These are phyloP conservation scores for Dysdera silvatica DNA, from an alignment of 1,140 invertebrate genomes.

Conservation along the genomic window DNA sequence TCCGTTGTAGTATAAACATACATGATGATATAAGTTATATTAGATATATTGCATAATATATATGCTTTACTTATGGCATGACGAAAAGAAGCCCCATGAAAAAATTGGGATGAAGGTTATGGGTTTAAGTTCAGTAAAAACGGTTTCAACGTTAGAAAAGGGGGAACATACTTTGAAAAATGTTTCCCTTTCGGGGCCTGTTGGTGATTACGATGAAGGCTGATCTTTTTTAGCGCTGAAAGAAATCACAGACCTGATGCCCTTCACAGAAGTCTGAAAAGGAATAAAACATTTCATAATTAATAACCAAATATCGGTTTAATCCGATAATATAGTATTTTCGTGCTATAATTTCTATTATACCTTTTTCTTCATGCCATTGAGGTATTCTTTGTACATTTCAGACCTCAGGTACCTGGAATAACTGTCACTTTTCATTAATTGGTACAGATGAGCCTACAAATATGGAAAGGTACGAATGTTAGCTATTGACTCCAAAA, in stretches of 20 bases:
- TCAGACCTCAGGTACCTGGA: constrained; percentile 95
- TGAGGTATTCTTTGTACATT: constrained; percentile 96
- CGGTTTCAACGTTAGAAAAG: too few species aligned
- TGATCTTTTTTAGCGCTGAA: constrained; percentile 52
- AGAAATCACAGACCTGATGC: constrained; percentile 74
- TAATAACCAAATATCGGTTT: neutral
- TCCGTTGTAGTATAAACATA: too few species aligned
- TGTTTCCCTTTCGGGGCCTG: too few species aligned
- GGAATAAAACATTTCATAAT: constrained; percentile 30
- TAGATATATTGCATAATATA: too few species aligned
- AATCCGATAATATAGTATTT: neutral
- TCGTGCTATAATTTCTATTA: neutral
- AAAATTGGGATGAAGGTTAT: too few species aligned
- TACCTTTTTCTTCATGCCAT: constrained; percentile 92
- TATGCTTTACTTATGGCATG: too few species aligned
- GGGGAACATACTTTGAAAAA: too few species aligned
- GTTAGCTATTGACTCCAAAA: too few species aligned
- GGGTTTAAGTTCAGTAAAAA: too few species aligned
- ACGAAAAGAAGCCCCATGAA: too few species aligned
- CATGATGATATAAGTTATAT: too few species aligned
- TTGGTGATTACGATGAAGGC: constrained; percentile 24
- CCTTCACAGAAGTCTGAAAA: constrained; percentile 74
- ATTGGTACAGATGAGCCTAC: constrained; percentile 94
- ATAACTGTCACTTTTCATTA: constrained; percentile 99
- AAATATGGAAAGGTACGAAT: constrained; percentile 38